Evolutionary conservation across 2,113 vertebrate genomes (phyloP), one percentile per base, ranked within the genome.

Genomic region (Channa maculata): DNA sequence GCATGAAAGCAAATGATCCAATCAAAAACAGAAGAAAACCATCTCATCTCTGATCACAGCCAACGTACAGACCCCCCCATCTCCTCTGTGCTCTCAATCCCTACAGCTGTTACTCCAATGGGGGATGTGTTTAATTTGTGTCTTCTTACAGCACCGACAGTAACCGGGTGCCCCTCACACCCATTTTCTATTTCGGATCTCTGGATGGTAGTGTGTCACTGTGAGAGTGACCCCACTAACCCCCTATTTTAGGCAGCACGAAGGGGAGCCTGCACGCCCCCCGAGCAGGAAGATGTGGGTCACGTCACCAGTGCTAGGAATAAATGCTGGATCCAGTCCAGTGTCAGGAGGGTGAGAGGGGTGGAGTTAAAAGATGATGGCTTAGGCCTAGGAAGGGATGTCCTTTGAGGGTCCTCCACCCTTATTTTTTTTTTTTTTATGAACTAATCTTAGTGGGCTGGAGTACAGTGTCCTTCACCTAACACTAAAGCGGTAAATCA

Each of bases 391-490:
- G 90, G 65, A 60, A 90, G 89, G 91, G 90, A 94, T 95, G 94
- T 92, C 96, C 96, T 95, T 96, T 94, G 96, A 96, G 95, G 96
- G 95, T 83, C 86, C 88, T 92, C 87, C 91, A 24, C 1, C 24
- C 57, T 50, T 94, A 92, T 92, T 91, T 76, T 85, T n/a, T n/a
- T n/a, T n/a, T n/a, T n/a, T n/a, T n/a, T n/a, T n/a, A n/a, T n/a
- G n/a, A n/a, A n/a, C n/a, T n/a, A n/a, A n/a, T n/a, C n/a, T n/a
- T 82, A 54, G 85, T 65, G 55, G 7, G 14, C 11, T 24, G 51
- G 24, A 55, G 61, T 49, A 63, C 44, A 55, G 43, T 7, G 54
- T n/a, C 43, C 37, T 14, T 77, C 80, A 75, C n/a, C 50, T 66
- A 84, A 87, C 75, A 65, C 60, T 72, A 60, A 49, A 62, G 54